A percentile compares a stretch with the other conserved stretches of the same genome.
phyloP scores from a whole-genome alignment of 2,888 invertebrate species.

The Stenichneumon culpator region DNA sequence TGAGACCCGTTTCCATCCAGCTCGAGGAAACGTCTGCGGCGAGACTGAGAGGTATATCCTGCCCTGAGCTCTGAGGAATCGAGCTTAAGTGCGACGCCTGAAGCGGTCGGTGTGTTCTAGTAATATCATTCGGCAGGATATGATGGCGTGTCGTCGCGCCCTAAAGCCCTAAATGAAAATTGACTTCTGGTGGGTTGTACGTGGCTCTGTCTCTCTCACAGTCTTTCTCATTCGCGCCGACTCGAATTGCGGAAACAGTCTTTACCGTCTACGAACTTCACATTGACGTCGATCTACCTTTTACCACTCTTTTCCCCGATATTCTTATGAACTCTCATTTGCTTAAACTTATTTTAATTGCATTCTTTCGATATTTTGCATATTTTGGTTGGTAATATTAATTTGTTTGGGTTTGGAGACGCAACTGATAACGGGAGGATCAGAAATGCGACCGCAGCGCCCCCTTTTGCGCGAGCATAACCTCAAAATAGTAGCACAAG shows the following conservation, averaged over 20 bases:
- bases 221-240: conserved; percentile 21
- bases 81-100: conserved; percentile 49
- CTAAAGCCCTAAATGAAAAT: conserved; percentile 80
- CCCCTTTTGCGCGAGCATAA: not conserved
- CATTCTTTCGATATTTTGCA: not conserved
- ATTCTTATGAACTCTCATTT: not conserved
- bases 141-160: conserved; percentile 79
- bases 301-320: not conserved
- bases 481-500: not conserved
- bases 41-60: conserved; percentile 49
- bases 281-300: conserved; percentile 5
- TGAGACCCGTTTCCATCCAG: conserved; percentile 36
- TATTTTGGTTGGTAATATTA: not conserved
- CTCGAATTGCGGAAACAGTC: conserved; percentile 27
- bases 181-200: conserved; percentile 73
- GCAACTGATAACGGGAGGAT: not conserved
- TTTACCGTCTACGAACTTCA: conserved; percentile 42
- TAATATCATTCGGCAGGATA: conserved; percentile 78
- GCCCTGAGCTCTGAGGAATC: conserved; percentile 54
- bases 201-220: conserved; percentile 36
- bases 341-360: not conserved
- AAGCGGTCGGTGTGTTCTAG: conserved; percentile 42
- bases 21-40: conserved; percentile 14
- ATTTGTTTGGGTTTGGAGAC: not conserved
- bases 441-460: not conserved